Base-by-base conservation (phyloP, 2,113 vertebrate genomes). In the Neopipo cinnamomea region DNA sequence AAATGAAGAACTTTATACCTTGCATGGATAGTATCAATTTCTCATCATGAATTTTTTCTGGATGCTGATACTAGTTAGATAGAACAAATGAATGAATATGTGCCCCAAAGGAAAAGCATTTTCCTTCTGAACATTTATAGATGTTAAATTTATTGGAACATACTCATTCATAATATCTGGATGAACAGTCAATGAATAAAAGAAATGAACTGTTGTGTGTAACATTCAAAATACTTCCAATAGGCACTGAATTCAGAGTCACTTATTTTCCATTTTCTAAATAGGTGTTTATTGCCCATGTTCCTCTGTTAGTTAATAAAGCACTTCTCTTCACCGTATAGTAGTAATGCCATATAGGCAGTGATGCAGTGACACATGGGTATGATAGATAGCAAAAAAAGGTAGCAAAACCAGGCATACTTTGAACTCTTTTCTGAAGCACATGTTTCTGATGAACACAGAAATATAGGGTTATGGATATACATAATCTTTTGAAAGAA, bases 61-160 rank as follows among this genome's bases (percentile, higher is more conserved):
- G 76, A 75, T 85, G 87, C 70, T 78, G 50, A 27, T 81, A 50
- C 31, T 70, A 42, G 74, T 82, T 93, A 52, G 37, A 47, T 70
- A 49, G 59, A 76, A 37, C 41, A 95, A 95, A 84, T 78, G 27
- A 96, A 85, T 88, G 67, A 94, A 88, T 90, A 82, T 75, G 30
- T 89, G 46, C 49, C 63, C 33, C 67, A 84, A 71, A 83, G 79
- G 94, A 79, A 94, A 95, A 92, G 14, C 90, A 59, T 93, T 93
- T 92, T 93, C 35, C 39, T 93, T 94, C 62, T 97, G 65, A 95
- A 95, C 96, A 96, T 93, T 97, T 96, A 90, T 28, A 73, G 79
- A 44, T 58, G 37, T 85, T 97, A 93, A 82, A 93, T 93, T 84
- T 66, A 80, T 93, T 93, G 44, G 42, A 63, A 73, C 75, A 68